Evolutionary conservation across 2,888 invertebrate species (phyloP), one percentile per base, ranked within the genome.

Genomic region (Sesia apiformis): DNA sequence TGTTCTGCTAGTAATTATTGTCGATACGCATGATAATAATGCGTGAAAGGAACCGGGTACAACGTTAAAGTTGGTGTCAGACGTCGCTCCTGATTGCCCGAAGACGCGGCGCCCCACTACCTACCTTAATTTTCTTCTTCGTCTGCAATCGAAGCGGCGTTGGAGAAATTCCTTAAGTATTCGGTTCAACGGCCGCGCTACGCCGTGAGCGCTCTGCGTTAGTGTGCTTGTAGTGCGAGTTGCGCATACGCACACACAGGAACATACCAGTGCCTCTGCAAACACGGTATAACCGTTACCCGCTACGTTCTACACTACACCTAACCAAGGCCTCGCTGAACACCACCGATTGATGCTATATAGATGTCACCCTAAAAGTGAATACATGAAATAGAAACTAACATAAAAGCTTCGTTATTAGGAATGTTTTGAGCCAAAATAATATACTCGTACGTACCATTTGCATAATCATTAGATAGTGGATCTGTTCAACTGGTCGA

Each of bases 91-190:
- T 23, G 23, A 23, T 23, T 23, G 23, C 2, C 23, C 23, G 23
- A 46, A 46, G 8, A 8, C 23, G 8, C 43, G 8, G 46, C 55
- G 64, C 64, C 64, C 60, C 65, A 65, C 70, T 68, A 74, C 67
- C 74, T 72, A 70, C 69, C 66, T 74, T 78, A 76, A 78, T 82
- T 78, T 80, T 81, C 81, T 74, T 80, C 75, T 78, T 77, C 78
- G 76, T 74, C 81, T 76, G 75, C 78, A 74, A 78, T 65, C 66
- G 67, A 64, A 74, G 74, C 74, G 76, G 70, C 74, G 72, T 76
- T 82, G 81, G 87, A 89, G 89, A 89, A 88, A 89, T 89, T 88
- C 88, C 87, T 87, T 74, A 70, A 77, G 85, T 84, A 81, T 84
- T 83, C 85, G 86, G 88, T 88, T 89, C 88, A 88, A 88, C 78